Evolutionary conservation across 2,888 invertebrate species (phyloP), one percentile per base, ranked within the genome.

Genomic region (Cryptocephalus primarius): DNA sequence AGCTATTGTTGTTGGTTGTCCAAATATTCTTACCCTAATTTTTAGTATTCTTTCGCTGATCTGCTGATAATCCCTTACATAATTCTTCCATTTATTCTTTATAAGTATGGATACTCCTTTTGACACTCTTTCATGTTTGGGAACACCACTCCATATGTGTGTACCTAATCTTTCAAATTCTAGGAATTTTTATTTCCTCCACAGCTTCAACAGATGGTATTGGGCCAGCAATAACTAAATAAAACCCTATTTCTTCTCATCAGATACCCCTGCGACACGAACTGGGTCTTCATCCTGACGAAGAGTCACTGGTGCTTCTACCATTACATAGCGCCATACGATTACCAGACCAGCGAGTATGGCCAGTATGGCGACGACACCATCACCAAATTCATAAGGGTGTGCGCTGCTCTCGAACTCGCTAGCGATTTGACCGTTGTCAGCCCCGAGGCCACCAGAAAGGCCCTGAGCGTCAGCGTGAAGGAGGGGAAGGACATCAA

Each of bases 331-430:
- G 65, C 85, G 14, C 85, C 88, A 0, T 80, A 81, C 70, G 89
- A 90, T 61, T 89, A 86, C 69, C 85, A 86, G 61, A 80, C 79
- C n/a, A 83, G 85, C 8, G 89, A 90, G 68, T 89, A 76, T 54
- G 89, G 89, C 2, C 76, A 77, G 40, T 89, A 89, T 59, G 80
- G 79, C 70, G 68, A 68, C 0, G 88, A 84, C 6, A 80, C 76
- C 48, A 76, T 78, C 0, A 79, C 84, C 0, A 75, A 78, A 1
- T 77, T 84, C 58, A 82, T 89, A 43, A 74, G 83, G 39, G 74
- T 85, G 1, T 84, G 78, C 66, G 81, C 82, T 0, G 82, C 83
- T 0, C 63, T 88, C 8, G 85, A 83, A 1, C 66, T 79, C 46
- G 82, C 84, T 1, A 72, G 73, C 0, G 71, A 80, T 32, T 66